These are phyloP conservation scores for Sciurus carolinensis DNA, from an alignment of 2,797 vertebrate genomes.

Conservation along the genomic window DNA sequence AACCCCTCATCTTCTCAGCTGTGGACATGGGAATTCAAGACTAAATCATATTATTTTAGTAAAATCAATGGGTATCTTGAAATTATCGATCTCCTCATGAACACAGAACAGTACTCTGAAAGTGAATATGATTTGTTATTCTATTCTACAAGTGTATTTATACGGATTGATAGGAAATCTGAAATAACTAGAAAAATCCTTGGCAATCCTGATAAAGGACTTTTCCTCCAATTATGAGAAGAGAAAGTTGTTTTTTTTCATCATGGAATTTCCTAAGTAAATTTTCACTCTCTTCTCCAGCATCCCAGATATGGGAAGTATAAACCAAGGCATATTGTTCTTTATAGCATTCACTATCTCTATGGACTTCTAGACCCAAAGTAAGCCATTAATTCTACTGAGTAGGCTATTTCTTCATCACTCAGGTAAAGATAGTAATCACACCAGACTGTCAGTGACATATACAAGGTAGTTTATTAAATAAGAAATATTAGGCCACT, in stretches of 20 bases:
- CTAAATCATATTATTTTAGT: not conserved
- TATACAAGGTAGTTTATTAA: not conserved
- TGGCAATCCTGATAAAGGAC: constrained; percentile 44
- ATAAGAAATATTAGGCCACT: not conserved
- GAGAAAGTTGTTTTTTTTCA: not conserved
- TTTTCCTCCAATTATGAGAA: constrained; percentile 47
- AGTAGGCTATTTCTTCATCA: not conserved
- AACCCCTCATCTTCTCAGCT: not conserved
- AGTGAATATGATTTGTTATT: constrained; percentile 50
- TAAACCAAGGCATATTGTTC: constrained; percentile 25
- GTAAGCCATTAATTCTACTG: not conserved
- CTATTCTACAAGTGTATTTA: constrained; percentile 60
- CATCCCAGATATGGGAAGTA: not conserved
- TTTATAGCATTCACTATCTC: not conserved
- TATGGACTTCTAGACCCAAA: not conserved
- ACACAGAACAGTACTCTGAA: not conserved
- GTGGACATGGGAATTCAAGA: not conserved
- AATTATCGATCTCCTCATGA: constrained; percentile 15
- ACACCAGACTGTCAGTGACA: not conserved
- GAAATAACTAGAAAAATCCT: constrained; percentile 57
- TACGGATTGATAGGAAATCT: constrained; percentile 60
- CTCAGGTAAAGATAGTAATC: not conserved
- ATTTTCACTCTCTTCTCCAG: not conserved
- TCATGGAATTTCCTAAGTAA: not conserved
- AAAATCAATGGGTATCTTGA: constrained; percentile 56